Percentiles rank a stretch among this genome's conserved stretches.
These are phyloP conservation scores for Hippolais icterina DNA, from an alignment of 2,113 vertebrate species.

Conservation along the genomic window DNA sequence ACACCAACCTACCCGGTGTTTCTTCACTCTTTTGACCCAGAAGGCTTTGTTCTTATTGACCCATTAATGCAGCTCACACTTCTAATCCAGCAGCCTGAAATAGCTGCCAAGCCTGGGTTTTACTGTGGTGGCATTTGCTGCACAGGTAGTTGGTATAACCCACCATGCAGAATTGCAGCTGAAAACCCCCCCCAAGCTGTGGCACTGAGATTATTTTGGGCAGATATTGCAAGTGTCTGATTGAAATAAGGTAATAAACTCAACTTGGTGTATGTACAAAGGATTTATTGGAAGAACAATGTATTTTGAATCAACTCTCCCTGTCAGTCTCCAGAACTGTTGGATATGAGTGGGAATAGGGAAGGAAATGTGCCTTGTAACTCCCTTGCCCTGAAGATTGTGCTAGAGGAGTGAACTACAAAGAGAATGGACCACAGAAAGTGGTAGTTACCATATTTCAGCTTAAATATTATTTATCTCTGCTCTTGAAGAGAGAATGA, in stretches of 20 bases:
- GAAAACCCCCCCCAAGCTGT: not conserved
- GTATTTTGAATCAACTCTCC: not conserved
- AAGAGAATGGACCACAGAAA: not conserved
- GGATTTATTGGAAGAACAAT: not conserved
- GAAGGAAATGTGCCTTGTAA: not conserved
- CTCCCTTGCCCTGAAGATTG: not conserved
- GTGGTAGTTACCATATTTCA: not conserved
- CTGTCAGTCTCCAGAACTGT: not conserved
- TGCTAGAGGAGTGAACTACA: not conserved
- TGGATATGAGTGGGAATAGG: not conserved
- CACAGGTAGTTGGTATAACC: not conserved
- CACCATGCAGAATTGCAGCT: not conserved
- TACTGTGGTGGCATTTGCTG: not conserved
- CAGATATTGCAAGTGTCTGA: not conserved
- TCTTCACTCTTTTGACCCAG: not conserved
- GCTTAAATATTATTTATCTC: not conserved
- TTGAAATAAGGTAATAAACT: not conserved
- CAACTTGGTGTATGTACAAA: not conserved
- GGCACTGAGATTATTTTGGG: not conserved
- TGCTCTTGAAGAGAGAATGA: not conserved
- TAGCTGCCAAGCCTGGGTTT: conserved; percentile 43
- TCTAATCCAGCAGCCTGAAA: conserved; percentile 54
- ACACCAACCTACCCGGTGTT: not conserved
- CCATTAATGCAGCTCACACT: conserved; percentile 42
- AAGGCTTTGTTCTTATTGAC: not conserved